Evolutionary conservation across 2,113 vertebrate genomes (phyloP).

Genomic region (Myrmecophaga tridactyla): DNA sequence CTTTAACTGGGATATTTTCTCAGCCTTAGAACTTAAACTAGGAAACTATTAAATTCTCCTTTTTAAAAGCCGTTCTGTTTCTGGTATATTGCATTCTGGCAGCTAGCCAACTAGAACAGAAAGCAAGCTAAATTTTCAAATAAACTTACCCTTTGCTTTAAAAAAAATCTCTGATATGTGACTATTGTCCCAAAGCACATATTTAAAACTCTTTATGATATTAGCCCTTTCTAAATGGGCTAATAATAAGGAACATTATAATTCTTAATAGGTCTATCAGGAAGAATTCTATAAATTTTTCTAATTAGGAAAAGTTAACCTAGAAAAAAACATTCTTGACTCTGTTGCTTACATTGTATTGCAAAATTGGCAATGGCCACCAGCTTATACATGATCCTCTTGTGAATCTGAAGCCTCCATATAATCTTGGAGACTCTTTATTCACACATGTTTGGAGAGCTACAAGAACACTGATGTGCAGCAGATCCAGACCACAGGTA

Average conservation of each 20-base stretch:
- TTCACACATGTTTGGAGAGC: slow-evolving; percentile 24
- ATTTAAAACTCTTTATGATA: neutral
- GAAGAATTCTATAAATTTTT: neutral
- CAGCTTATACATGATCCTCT: neutral
- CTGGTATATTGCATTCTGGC: too few species aligned
- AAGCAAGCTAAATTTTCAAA: neutral
- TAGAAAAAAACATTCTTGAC: neutral
- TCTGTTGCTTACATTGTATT: accelerated
- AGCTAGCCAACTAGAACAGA: too few species aligned
- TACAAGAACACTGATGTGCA: neutral
- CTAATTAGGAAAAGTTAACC: neutral
- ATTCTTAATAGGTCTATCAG: neutral
- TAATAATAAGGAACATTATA: neutral
- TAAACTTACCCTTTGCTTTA: neutral
- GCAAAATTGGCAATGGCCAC: neutral
- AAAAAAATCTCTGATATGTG: neutral
- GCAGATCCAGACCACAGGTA: slow-evolving; percentile 68
- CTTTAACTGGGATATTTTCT: too few species aligned
- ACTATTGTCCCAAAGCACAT: neutral
- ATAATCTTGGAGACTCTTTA: neutral
- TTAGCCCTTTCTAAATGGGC: neutral
- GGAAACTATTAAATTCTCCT: too few species aligned
- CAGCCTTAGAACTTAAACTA: too few species aligned
- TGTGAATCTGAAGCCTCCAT: neutral
- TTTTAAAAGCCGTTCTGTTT: too few species aligned